Evolutionary conservation across 2,113 vertebrate genomes (phyloP).

Genomic region (Tachuris rubrigastra): DNA sequence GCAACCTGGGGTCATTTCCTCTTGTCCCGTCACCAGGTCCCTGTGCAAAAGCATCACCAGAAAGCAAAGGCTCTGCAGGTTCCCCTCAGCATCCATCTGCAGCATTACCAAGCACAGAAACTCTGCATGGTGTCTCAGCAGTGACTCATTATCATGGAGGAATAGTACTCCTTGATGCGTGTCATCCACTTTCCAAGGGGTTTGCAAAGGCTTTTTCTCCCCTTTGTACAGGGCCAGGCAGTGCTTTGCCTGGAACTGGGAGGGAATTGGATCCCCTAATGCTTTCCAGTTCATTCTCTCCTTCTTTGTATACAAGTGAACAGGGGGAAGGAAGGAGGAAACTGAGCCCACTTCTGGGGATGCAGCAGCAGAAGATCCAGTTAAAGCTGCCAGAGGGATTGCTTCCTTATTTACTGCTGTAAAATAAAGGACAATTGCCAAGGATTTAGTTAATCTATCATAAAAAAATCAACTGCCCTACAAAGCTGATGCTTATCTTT

Average conservation of each 20-base stretch:
- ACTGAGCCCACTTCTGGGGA: background rate
- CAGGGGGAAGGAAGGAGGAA: background rate
- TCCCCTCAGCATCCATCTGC: background rate
- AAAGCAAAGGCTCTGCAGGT: background rate
- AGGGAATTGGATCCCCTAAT: background rate
- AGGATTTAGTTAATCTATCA: background rate
- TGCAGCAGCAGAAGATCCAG: background rate
- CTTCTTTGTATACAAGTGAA: background rate
- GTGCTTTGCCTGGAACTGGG: background rate
- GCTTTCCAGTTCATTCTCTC: background rate
- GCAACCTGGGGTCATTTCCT: background rate
- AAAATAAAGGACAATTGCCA: background rate
- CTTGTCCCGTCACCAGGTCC: background rate
- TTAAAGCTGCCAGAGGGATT: background rate
- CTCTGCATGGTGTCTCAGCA: background rate
- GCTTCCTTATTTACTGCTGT: background rate
- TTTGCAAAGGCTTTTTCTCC: background rate
- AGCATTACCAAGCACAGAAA: background rate
- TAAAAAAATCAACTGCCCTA: background rate
- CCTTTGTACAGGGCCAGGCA: background rate
- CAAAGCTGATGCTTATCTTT: background rate
- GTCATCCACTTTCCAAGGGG: rapidly evolving
- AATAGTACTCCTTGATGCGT: background rate
- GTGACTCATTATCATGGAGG: rapidly evolving
- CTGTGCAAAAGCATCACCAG: background rate